Evolutionary conservation across 2,113 vertebrate genomes (phyloP), one percentile per base, ranked within the genome.

Genomic region (Megaleporinus macrocephalus): DNA sequence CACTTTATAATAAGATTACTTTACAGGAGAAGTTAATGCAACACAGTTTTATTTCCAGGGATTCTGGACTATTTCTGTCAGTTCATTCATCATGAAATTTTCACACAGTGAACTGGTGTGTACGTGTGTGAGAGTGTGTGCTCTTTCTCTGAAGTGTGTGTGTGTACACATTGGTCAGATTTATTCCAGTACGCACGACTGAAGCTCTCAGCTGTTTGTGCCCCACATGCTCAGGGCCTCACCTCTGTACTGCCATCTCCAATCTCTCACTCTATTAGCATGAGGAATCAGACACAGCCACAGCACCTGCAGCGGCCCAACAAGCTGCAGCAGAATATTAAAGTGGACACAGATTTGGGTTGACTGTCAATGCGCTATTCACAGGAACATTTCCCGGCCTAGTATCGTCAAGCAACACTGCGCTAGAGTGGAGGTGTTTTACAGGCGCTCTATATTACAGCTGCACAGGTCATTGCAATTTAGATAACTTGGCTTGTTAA

Each of bases 221-320:
- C 49, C 73, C 79, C 70, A 80, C 62, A 73, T 73, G 57, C 57
- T 80, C 55, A 18, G 51, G 79, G 79, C 57, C 51, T 65, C 55
- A 73, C 79, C 70, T 73, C 27, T 80, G 63, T 73, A 80, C 57
- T 30, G 57, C 59, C 59, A 53, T 51, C 26, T 71, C 49, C 22
- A 80, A 80, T 73, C 27, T 51, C 27, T 73, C 41, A 61, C 57
- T 73, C 41, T 63, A 53, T 80, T 80, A 80, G 57, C 57, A 80
- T 80, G 55, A 80, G 79, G 62, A 73, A 72, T 80, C 78, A 80
- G 69, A 61, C 22, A 36, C 78, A 80, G 41, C 33, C 69, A 62
- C n/a, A 47, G 57, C 18, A 71, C 79, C 79, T 63, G 41, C 10
- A 80, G 69, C 44, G 14, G 57, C 79, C 53, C 59, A 36, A 33